phyloP scores from a whole-genome alignment of 2,888 invertebrate genomes.

The Macrosiphum euphorbiae region DNA sequence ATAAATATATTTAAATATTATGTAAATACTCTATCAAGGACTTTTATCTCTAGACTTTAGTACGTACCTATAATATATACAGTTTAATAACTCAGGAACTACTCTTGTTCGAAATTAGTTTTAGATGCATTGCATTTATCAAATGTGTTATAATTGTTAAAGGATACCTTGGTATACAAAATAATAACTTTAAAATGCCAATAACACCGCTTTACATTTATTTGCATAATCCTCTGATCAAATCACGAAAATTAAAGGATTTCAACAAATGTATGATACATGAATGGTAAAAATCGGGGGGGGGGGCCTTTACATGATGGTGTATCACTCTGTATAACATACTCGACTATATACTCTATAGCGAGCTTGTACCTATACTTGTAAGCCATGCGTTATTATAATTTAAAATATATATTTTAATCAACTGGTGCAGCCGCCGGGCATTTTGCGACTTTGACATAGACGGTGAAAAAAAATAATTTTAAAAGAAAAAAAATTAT shows the following conservation, averaged over 20 bases:
- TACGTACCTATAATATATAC: not conserved
- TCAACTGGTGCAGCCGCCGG: not conserved
- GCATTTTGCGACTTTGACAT: not conserved
- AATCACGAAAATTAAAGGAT: not conserved
- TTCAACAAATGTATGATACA: not conserved
- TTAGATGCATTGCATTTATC: not conserved
- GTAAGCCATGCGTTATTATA: not conserved
- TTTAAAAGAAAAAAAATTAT: not conserved
- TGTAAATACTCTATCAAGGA: not conserved
- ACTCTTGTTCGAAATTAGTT: not conserved
- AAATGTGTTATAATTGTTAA: not conserved
- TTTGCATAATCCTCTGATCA: too few relatives aligned
- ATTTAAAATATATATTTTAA: not conserved
- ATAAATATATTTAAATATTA: not conserved
- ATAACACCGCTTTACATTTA: not conserved
- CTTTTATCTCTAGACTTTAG: not conserved
- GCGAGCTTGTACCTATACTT: not conserved
- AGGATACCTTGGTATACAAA: not conserved
- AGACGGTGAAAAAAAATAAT: not conserved
- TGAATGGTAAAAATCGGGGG: not conserved
- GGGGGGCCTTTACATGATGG: not conserved
- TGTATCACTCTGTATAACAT: not conserved
- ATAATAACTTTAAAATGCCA: not conserved
- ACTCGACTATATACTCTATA: not conserved
- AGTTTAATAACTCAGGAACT: not conserved